Base-by-base conservation (phyloP, 1,140 invertebrate genomes). In the Zophobas atratus region DNA sequence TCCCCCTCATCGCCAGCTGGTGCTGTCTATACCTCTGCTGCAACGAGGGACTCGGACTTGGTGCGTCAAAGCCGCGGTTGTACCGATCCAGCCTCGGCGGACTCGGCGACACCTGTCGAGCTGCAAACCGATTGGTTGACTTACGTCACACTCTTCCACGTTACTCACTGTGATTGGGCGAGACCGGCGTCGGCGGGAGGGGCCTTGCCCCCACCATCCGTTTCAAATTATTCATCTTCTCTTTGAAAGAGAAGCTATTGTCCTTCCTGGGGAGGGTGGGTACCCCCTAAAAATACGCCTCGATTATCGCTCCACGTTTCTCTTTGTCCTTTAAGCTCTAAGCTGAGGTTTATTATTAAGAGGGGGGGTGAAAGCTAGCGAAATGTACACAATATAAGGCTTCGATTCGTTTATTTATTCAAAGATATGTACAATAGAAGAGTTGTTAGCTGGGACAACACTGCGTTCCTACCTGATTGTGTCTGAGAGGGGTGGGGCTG, bases 21-120 rank as follows among this genome's bases (percentile, higher is more conserved):
- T 93, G 92, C 80, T 90, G 90, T 48, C 89, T 88, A 78, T 93
- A 93, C 53, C 92, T 86, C 80, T 92, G 89, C 86, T 93, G 89
- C 39, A 90, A 82, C 4, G 87, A 85, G 35, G 88, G 85, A 82
- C 85, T 86, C 1, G 83, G 82, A 71, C 85, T 85, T 2, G 81
- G 81, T n/a, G 74, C 53, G 49, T 79, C 78, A 36, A 79, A 75
- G 32, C 70, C 75, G 33, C 74, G 67, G 56, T 76, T 78, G 74
- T 80, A 82, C 51, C 81, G 77, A 41, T 84, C 80, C 33, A 77
- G 73, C 41, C 41, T 73, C 6, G 75, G 55, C 43, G 74, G 78
- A 79, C 49, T 81, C 33, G 67, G 34, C 3, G 79, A 71, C 46
- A 81, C 70, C 55, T 83, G 77, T 38, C 81, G 33, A 4, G 81